phyloP scores from a whole-genome alignment of 2,113 vertebrate species.

The Acanthisitta chloris region DNA sequence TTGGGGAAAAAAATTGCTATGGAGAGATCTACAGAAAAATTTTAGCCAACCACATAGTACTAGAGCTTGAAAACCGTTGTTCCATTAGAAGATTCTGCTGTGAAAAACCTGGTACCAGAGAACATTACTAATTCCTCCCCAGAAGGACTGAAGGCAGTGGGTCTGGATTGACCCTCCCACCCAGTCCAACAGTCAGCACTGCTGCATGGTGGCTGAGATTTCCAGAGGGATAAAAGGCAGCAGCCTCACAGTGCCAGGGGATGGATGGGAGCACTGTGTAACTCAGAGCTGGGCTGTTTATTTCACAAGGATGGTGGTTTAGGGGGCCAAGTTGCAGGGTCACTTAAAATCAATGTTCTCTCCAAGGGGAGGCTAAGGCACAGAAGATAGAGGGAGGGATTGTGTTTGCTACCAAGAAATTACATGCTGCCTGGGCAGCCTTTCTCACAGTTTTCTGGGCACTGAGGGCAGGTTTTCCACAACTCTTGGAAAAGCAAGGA shows the following conservation, averaged over 20 bases:
- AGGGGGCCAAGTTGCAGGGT: not conserved
- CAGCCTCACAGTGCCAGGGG: fast-evolving
- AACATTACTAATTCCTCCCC: not conserved
- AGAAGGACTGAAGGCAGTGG: not conserved
- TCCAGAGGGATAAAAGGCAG: not conserved
- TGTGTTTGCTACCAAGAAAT: not conserved
- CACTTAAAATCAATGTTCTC: not conserved
- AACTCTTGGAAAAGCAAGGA: not conserved
- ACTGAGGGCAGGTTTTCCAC: not conserved
- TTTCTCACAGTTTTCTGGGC: not conserved
- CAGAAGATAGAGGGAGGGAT: not conserved
- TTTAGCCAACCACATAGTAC: not conserved
- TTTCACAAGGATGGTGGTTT: not conserved
- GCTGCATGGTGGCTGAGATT: fast-evolving
- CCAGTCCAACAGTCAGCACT: not conserved
- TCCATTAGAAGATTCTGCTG: not conserved
- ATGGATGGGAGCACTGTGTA: not conserved
- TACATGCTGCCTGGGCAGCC: not conserved
- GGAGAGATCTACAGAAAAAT: not conserved
- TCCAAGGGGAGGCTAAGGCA: not conserved
- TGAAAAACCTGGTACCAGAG: not conserved
- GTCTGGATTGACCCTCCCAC: not conserved
- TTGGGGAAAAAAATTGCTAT: fast-evolving
- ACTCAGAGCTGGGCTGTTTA: not conserved
- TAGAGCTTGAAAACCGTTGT: not conserved